Evolutionary conservation across 2,113 vertebrate species (phyloP).

Genomic region (Carollia perspicillata): DNA sequence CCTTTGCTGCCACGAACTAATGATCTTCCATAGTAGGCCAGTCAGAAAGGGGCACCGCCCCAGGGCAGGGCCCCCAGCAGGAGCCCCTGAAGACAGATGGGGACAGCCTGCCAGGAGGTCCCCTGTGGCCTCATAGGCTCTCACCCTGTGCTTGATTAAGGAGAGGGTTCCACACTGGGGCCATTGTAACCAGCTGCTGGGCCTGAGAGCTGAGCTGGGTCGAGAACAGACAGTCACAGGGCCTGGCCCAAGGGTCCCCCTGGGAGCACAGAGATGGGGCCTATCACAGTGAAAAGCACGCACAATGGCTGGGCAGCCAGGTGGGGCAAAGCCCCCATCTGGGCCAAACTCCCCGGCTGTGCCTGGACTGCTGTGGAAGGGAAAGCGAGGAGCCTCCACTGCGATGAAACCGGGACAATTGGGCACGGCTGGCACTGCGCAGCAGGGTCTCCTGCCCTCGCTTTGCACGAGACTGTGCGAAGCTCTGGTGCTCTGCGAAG

Average conservation of each 20-base stretch:
- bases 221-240: rapidly evolving
- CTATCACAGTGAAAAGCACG: background rate
- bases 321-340: background rate
- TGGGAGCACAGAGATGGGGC: background rate
- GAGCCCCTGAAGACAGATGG: background rate
- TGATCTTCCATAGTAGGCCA: background rate
- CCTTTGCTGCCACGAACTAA: background rate
- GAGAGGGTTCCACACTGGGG: too few species aligned
- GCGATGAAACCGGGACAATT: rapidly evolving
- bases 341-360: background rate
- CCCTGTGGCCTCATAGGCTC: too few species aligned
- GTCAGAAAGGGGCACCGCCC: background rate
- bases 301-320: background rate
- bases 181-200: too few species aligned
- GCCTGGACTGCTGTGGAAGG: background rate
- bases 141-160: too few species aligned
- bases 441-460: background rate
- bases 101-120: background rate
- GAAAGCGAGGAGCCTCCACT: rapidly evolving
- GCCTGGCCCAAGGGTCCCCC: background rate
- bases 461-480: rapidly evolving
- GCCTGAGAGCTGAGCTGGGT: background rate
- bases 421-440: background rate
- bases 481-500: background rate
- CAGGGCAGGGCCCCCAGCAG: background rate